Evolutionary conservation across 2,888 invertebrate genomes (phyloP), one percentile per base, ranked within the genome.

Genomic region (Idaea aversata): DNA sequence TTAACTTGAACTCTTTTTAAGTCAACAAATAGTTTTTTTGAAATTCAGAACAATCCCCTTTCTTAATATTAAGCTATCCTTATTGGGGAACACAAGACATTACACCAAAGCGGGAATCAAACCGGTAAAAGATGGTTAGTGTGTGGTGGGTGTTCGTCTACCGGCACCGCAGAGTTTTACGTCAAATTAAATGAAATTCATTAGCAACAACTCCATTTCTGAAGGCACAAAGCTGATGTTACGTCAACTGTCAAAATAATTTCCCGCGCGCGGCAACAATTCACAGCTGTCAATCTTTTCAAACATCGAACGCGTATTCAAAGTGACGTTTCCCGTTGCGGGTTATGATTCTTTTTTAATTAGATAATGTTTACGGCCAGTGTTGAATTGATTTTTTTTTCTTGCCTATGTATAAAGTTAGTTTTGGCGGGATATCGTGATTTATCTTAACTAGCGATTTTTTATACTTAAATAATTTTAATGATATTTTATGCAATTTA

Each of bases 251-350:
- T 64, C 67, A 68, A 67, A 68, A 66, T 59, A 62, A 67, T 72
- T 70, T 73, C 76, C 73, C 73, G 74, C 74, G 61, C 66, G 64
- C 65, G 63, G 69, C 67, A 63, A 71, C 71, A 67, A 70, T 71
- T 69, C 47, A 47, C 47, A 64, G 66, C 77, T 82, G 85, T 84
- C 86, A 84, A 85, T 85, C 84, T 78, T 75, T 82, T 84, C 83
- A 79, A 84, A 84, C 82, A 80, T 77, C 70, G 84, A 83, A 82
- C 80, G 75, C 73, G 68, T 72, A 76, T 77, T 79, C 68, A 78
- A 83, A 83, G 73, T 84, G 86, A 86, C 85, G 78, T 86, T 86
- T 86, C 85, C 86, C 79, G 85, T 65, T 69, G 70, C 67, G 72
- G 73, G 72, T 75, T 77, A 74, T 72, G 72, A 71, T 47, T 47